These are phyloP conservation scores for Heterodera schachtii DNA, from an alignment of 1,140 invertebrate species.

Conservation along the genomic window DNA sequence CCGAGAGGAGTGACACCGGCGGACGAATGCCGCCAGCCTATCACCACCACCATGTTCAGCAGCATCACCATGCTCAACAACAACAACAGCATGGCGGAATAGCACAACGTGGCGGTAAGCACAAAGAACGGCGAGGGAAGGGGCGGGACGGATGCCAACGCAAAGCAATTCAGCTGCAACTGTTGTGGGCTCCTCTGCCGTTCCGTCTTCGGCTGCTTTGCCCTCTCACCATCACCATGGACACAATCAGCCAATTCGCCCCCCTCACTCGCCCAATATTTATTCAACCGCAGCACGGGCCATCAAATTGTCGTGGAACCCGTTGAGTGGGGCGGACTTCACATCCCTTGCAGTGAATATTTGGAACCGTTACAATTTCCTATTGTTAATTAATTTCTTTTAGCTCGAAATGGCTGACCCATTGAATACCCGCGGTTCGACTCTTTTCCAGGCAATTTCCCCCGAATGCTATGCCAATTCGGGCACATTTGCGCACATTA, in stretches of 20 bases:
- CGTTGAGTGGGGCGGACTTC: slow-evolving; percentile 26
- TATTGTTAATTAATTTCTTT: neutral
- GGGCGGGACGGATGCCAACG: too few species aligned
- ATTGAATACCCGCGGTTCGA: slow-evolving; percentile 32
- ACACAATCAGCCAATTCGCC: neutral
- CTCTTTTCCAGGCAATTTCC: slow-evolving; percentile 41
- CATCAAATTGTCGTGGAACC: slow-evolving; percentile 49
- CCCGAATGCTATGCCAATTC: slow-evolving; percentile 43
- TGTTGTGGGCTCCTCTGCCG: neutral
- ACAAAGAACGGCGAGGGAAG: neutral
- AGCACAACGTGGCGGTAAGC: neutral
- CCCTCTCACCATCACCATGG: slow-evolving; percentile 13
- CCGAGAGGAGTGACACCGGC: slow-evolving; percentile 2
- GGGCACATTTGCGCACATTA: slow-evolving; percentile 37
- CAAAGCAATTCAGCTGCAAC: neutral
- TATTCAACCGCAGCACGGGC: slow-evolving; percentile 43
- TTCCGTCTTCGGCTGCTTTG: neutral
- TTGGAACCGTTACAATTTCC: too few species aligned
- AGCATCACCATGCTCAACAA: slow-evolving; percentile 8
- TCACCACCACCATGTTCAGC: slow-evolving; percentile 13
- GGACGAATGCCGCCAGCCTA: slow-evolving; percentile 3
- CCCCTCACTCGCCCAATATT: slow-evolving; percentile 39
- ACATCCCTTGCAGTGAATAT: slow-evolving; percentile 32
- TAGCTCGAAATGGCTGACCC: slow-evolving; percentile 42
- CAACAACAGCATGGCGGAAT: slow-evolving; percentile 7